Base-by-base conservation (phyloP, 2,113 vertebrate species). In the Festucalex cinctus region DNA sequence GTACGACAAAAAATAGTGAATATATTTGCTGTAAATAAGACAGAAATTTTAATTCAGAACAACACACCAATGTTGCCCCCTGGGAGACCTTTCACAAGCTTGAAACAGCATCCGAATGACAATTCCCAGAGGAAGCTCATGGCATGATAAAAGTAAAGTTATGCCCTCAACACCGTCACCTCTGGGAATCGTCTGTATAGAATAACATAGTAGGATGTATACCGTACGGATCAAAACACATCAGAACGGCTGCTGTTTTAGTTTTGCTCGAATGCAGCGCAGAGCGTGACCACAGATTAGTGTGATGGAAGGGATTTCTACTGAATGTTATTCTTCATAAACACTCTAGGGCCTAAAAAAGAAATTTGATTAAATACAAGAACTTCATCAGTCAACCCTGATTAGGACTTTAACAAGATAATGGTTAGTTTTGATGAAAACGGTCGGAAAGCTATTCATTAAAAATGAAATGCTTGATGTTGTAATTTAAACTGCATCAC, bases 11-110 rank as follows among this genome's bases (percentile, higher is more conserved):
- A 53, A 53, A 53, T 13, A 14, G 8, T 19, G 14, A 28, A 1
- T 9, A 32, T 20, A 14, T 44, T 64, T 74, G 70, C 74, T 87
- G 63, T 80, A 71, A 85, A 84, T 71, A 32, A 32, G 57, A 56
- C 76, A 85, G n/a, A 32, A 2, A 79, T 84, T 83, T 83, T 77
- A 73, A 86, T 90, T 86, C 76, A 75, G 77, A 49, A 8, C 46
- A 24, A 53, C 49, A 24, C 49, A 53, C 1, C 9, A 12, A 53
- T 12, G 26, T 73, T 51, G 20, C 76, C 70, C 17, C 78, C 66
- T 49, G 82, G 66, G 84, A 85, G 44, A 24, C 32, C 22, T 35
- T 13, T 37, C 19, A 37, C 35, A 22, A 67, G 61, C 67, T 77
- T 75, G 76, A 76, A 86, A 75, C 66, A 28, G 61, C 65, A 70